Evolutionary conservation across 1,140 invertebrate species (phyloP).

Genomic region (Nasonia vitripennis): DNA sequence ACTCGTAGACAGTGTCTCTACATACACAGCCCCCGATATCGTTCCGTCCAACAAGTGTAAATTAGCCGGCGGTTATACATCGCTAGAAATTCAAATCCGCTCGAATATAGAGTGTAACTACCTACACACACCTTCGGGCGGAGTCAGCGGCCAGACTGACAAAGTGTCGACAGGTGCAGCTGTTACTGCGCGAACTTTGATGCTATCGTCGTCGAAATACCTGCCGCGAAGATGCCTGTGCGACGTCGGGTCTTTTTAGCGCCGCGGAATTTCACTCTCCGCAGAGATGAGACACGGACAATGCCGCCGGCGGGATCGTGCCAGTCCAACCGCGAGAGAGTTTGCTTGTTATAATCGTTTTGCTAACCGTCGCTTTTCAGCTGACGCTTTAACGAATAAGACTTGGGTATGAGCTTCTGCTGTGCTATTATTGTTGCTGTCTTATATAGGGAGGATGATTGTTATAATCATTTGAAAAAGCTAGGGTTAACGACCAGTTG

Average conservation of each 20-base stretch:
- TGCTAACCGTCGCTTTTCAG: neutral
- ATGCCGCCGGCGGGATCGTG: neutral
- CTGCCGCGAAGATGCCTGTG: no score
- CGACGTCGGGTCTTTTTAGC: neutral
- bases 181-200: neutral
- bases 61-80: neutral
- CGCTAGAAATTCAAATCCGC: neutral
- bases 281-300: neutral
- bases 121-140: neutral
- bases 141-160: neutral
- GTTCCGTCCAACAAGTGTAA: neutral
- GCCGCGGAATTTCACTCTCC: neutral
- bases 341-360: neutral
- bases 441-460: neutral
- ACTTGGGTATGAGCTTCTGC: neutral
- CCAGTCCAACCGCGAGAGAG: neutral
- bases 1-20: no score
- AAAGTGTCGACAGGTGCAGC: constrained; percentile 35
- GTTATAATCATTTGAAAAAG: neutral
- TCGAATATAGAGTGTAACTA: neutral
- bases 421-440: neutral
- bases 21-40: neutral
- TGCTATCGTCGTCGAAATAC: no score
- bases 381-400: neutral
- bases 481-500: neutral